A percentile compares a stretch with the other conserved stretches of the same genome.
These are phyloP conservation scores for Gryon sp. DNA, from an alignment of 1,140 invertebrate species.

Conservation along the genomic window DNA sequence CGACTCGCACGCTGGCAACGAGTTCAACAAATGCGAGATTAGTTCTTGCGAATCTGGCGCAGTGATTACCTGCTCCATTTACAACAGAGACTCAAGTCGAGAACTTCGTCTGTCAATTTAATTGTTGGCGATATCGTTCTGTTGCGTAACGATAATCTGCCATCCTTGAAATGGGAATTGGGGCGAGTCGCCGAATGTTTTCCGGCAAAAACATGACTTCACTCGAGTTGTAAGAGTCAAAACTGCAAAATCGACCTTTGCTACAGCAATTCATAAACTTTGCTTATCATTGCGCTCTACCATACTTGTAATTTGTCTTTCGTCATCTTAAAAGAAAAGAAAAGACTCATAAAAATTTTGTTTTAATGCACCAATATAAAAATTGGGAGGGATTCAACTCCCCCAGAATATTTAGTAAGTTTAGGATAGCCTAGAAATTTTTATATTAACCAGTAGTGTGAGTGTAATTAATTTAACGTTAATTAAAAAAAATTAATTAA, in stretches of 20 bases:
- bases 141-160: not conserved
- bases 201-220: slow-evolving; percentile 13
- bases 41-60: not conserved
- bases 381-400: too few relatives aligned
- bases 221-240: slow-evolving; percentile 30
- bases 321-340: too few relatives aligned
- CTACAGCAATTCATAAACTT: not conserved
- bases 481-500: too few relatives aligned
- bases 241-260: slow-evolving; percentile 1
- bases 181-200: slow-evolving; percentile 10
- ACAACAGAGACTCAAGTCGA: not conserved
- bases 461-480: too few relatives aligned
- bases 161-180: slow-evolving; percentile 6
- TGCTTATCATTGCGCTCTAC: slow-evolving; percentile 1
- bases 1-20: not conserved
- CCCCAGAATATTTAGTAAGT: too few relatives aligned
- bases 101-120: not conserved
- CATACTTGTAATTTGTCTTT: too few relatives aligned
- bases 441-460: too few relatives aligned
- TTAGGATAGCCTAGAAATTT: too few relatives aligned
- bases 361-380: too few relatives aligned
- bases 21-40: too few relatives aligned
- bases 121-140: not conserved
- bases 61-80: not conserved
- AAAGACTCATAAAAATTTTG: too few relatives aligned